Percentiles rank a stretch among this genome's conserved stretches.
Evolutionary conservation across 2,797 vertebrate species (phyloP).

Genomic region (Bovichtus variegatus): DNA sequence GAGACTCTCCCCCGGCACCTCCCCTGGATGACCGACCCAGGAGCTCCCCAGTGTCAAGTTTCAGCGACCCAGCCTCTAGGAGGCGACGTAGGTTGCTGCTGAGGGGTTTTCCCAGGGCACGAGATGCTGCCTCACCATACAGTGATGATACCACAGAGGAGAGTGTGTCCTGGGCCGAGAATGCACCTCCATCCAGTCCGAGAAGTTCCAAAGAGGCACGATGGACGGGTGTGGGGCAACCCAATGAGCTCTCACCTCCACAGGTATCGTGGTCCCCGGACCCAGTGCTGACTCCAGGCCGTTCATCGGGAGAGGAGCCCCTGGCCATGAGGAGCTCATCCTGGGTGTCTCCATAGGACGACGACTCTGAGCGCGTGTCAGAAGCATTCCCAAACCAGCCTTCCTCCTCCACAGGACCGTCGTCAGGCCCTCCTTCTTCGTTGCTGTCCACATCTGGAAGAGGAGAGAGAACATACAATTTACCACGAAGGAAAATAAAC

Average conservation of each 20-base stretch:
- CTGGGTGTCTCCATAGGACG: conserved; percentile 93
- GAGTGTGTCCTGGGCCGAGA: conserved; percentile 91
- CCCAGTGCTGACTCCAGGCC: conserved; percentile 80
- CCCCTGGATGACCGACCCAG: conserved; percentile 78
- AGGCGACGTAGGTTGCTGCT: conserved; percentile 97
- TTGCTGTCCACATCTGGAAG: conserved; percentile 93
- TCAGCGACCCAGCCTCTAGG: conserved; percentile 95
- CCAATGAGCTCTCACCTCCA: conserved; percentile 91
- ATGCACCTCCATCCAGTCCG: conserved; percentile 86
- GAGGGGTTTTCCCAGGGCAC: conserved; percentile 92
- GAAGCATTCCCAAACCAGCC: conserved; percentile 96
- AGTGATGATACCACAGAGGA: conserved; percentile 93
- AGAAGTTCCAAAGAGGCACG: conserved; percentile 92
- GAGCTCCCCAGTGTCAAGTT: conserved; percentile 88
- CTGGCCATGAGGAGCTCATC: conserved; percentile 90
- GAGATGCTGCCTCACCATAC: conserved; percentile 90
- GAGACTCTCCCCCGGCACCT: conserved; percentile 85
- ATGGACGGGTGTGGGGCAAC: conserved; percentile 92
- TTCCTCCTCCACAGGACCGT: conserved; percentile 93
- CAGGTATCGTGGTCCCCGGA: conserved; percentile 90
- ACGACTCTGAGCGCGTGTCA: conserved; percentile 90
- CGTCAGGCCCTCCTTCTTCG: conserved; percentile 92
- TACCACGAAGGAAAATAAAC: conserved; percentile 4
- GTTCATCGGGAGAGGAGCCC: conserved; percentile 90
- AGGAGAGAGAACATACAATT: conserved; percentile 22